phyloP scores from a whole-genome alignment of 1,140 invertebrate species.

The Trigoniulus corallinus region DNA sequence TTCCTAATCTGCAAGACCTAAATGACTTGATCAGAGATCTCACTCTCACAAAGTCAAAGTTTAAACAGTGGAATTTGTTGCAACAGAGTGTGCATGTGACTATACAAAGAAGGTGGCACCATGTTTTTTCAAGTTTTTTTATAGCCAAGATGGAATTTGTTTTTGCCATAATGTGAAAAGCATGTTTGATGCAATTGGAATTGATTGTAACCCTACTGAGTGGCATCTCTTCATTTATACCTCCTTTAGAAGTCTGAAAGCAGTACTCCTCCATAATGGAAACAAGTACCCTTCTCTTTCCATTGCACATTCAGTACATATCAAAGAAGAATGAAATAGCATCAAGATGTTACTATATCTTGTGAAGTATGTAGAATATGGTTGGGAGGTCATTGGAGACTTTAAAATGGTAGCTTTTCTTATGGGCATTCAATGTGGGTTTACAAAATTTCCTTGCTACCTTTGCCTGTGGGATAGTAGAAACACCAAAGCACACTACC shows the following conservation, averaged over 20 bases:
- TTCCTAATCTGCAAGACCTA: not conserved
- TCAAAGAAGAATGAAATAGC: constrained; percentile 18
- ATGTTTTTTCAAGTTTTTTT: constrained; percentile 11
- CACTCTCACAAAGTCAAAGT: constrained; percentile 9
- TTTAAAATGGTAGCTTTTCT: constrained; percentile 2
- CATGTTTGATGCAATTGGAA: constrained; percentile 17
- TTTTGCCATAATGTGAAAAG: no score
- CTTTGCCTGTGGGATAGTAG: constrained; percentile 29
- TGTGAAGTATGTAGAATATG: constrained; percentile 19
- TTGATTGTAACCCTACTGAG: no score
- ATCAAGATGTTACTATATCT: constrained; percentile 18
- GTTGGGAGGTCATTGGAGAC: constrained; percentile 22
- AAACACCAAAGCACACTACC: constrained; percentile 19
- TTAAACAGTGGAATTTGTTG: constrained; percentile 10
- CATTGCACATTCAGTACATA: constrained; percentile 18
- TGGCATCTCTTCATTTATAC: constrained; percentile 21
- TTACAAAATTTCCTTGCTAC: constrained; percentile 27
- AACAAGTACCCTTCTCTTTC: constrained; percentile 21
- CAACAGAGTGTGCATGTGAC: constrained; percentile 4
- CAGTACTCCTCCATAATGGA: constrained; percentile 22
- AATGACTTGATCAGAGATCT: constrained; percentile 10
- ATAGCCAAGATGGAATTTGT: constrained; percentile 15
- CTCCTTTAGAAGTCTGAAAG: constrained; percentile 20
- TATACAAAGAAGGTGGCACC: constrained; percentile 10
- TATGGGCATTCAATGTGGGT: constrained; percentile 25